Evolutionary conservation across 2,113 vertebrate species (phyloP), one percentile per base, ranked within the genome.

Genomic region (Hystrix brachyura): DNA sequence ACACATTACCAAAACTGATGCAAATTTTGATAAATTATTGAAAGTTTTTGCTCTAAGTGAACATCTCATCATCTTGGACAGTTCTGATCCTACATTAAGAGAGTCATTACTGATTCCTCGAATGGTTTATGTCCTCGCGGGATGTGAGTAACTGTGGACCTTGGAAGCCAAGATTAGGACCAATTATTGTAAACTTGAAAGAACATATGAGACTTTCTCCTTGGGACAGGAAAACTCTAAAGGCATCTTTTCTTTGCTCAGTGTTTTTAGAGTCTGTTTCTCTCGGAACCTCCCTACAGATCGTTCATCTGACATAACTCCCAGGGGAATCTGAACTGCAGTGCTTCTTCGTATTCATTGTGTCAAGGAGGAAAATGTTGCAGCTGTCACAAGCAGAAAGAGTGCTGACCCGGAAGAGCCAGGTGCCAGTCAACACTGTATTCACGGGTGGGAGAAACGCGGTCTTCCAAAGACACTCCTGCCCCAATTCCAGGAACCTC

Each of bases 141-240:
- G 94, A 4, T 53, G 27, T 92, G 53, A 97, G 95, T 95, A 98
- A 97, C 72, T 62, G 94, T 11, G 14, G 67, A 69, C 14, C 29
- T 93, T 74, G 94, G 96, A 93, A 96, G n/a, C 90, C 96, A 94
- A 48, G 53, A 96, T 97, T 96, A 95, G 86, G 69, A 97, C 21
- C 15, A 97, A 84, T 91, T 98, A 97, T 97, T 95, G 95, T 2
- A 98, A 82, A 97, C 32, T 94, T 18, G 19, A 1, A 74, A 43
- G 69, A 51, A 97, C 14, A 97, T 82, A 79, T 29, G 97, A 95
- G 29, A 60, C 5, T 96, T 15, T 94, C 12, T 72, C 62, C 74
- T 83, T 95, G 71, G 53, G 51, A 96, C 95, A 96, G 32, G 62
- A 97, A 93, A 71, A 93, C 1, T 96, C 92, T 94, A 46, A 96